Base-by-base conservation (phyloP, 1,140 invertebrate genomes). In the Phymorhynchus buccinoides region DNA sequence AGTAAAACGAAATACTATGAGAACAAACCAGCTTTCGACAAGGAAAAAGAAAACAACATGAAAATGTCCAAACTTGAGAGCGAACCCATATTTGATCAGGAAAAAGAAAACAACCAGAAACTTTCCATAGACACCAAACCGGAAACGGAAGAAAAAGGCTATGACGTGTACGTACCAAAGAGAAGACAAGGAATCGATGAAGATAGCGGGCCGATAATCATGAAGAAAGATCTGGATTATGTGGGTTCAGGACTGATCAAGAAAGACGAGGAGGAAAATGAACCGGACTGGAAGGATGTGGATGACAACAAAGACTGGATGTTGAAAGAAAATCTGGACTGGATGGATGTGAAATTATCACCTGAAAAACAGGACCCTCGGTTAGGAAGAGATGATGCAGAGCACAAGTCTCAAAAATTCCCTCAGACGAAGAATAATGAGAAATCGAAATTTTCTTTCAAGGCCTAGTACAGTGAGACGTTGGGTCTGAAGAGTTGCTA, bases 181-280 rank as follows among this genome's bases (percentile, higher is more conserved):
- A 78, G 30, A 12, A 42, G n/a, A 75, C 30, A 27, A 7, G 81
- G 27, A 16, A 22, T 68, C 27, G 52, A 30, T 35, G 30, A 37
- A n/a, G 75, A 52, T 78, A 14, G 75, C 9, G 7, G n/a, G n/a
- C n/a, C 52, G 16, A 52, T 44, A 37, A 30, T 80, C 18, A 80
- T 56, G 32, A 84, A 84, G 48, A 75, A 37, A 44, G 52, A 30
- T 3, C 30, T 78, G 27, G 83, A 84, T 39, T 22, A 78, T 27
- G 32, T 84, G 30, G 83, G 83, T 1, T 78, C 71, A 3, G 83
- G 83, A 14, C 35, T 84, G 1, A 78, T 84, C 7, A 84, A 84
- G 56, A 78, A 48, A 30, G 75, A 48, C 16, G 12, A 75, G 1
- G 81, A 71, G n/a, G n/a, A n/a, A n/a, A n/a, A n/a, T 42, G 27